Conservation (phyloP, 1,140 invertebrate species). For the Acromyrmex heyeri region DNA sequence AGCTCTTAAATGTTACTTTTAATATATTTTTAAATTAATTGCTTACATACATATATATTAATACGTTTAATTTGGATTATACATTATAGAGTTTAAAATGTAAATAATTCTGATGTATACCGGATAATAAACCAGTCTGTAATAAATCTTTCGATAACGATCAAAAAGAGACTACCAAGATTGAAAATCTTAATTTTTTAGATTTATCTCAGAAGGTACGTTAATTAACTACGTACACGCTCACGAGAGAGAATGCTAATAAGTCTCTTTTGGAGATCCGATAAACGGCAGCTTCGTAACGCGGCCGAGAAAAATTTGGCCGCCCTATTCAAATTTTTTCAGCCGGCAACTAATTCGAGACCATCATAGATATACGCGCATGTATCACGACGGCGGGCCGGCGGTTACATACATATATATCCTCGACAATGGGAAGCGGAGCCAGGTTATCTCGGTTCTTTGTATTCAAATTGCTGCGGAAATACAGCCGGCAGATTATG, state of each 20-base stretch:
- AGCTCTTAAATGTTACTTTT: neutral
- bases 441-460: conserved; percentile 74
- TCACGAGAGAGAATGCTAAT: neutral
- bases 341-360: conserved; percentile 54
- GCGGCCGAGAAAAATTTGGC: conserved; percentile 20
- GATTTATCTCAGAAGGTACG: neutral
- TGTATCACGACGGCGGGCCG: conserved; percentile 56
- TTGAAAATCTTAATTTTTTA: neutral
- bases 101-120: conserved; percentile 15
- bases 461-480: conserved; percentile 74
- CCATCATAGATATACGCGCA: conserved; percentile 35
- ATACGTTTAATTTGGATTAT: neutral
- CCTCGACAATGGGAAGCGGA: conserved; percentile 68
- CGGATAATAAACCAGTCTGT: neutral
- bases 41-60: neutral
- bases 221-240: neutral
- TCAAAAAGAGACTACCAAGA: neutral
- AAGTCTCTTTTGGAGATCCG: conserved; percentile 35
- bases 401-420: conserved; percentile 60
- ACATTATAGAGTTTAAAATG: neutral
- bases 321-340: conserved; percentile 59
- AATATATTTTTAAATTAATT: neutral
- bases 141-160: neutral
- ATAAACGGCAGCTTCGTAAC: conserved; percentile 7
- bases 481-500: conserved; percentile 71